Evolutionary conservation across 1,140 invertebrate genomes (phyloP).

Genomic region (Manduca sexta): DNA sequence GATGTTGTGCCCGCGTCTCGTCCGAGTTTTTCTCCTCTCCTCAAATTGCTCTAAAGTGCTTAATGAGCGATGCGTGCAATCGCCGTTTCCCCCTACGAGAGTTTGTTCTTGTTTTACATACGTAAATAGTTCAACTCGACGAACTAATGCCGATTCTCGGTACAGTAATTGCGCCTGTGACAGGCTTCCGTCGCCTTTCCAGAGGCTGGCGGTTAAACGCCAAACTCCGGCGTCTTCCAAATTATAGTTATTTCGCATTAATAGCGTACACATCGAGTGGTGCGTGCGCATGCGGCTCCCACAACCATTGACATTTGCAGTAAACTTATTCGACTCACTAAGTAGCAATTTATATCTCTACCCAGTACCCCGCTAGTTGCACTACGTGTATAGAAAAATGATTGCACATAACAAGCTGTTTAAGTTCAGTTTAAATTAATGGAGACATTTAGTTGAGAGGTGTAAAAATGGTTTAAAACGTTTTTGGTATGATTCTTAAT

Average conservation of each 20-base stretch:
- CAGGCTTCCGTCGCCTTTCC: constrained; percentile 67
- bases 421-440: too few species aligned
- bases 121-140: constrained; percentile 67
- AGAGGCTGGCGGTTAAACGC: constrained; percentile 46
- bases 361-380: too few species aligned
- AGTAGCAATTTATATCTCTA: not conserved
- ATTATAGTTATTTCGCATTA: constrained; percentile 67
- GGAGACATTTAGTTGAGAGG: too few species aligned
- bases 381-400: not conserved
- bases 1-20: constrained; percentile 57
- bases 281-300: constrained; percentile 44
- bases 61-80: constrained; percentile 72
- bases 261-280: constrained; percentile 49
- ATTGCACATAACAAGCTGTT: not conserved
- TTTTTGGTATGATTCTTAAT: too few species aligned
- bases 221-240: constrained; percentile 49
- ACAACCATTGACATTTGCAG: constrained; percentile 51
- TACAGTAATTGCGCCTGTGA: constrained; percentile 70
- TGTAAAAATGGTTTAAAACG: too few species aligned
- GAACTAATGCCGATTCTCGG: constrained; percentile 71
- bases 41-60: constrained; percentile 72
- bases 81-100: constrained; percentile 66
- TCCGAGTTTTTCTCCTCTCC: constrained; percentile 62
- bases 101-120: constrained; percentile 69
- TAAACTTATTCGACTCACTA: constrained; percentile 21